Evolutionary conservation across 2,888 invertebrate genomes (phyloP), one percentile per base, ranked within the genome.

Genomic region (Drosophila mercatorum): DNA sequence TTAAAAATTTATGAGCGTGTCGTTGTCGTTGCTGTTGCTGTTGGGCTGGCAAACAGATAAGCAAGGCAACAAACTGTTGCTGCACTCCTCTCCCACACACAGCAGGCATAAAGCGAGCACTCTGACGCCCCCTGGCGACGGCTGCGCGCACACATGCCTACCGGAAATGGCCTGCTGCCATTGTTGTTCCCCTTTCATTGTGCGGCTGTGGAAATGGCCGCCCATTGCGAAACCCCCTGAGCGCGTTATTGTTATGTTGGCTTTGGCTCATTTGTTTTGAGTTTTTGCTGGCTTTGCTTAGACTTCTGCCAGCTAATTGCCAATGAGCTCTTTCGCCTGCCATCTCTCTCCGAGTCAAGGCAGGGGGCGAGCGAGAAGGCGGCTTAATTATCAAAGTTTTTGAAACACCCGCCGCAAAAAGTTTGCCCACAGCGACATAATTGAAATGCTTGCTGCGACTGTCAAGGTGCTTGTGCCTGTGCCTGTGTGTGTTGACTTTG

Each of bases 1-100:
- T 86, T 83, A 83, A 80, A 78, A 83, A 87, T 87, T 80, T 87
- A 86, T 87, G 80, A 85, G 75, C 80, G 78, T 73, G 78, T 75
- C 81, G 77, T 43, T 53, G 78, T 73, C 80, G 77, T 43, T 53
- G 49, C 34, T 7, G 51, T 52, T 52, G 51, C 31, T 31, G 68
- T 75, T 78, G 76, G 74, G 65, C 78, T 82, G 74, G 72, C 76
- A 83, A 83, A 83, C 68, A 78, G 71, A 52, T 72, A 78, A 78
- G 80, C 80, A 75, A 72, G 69, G 65, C 71, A 80, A 78, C 84
- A 76, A 85, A 81, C 87, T 87, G 87, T 85, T 85, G 85, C 84
- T 84, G 77, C 65, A 69, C 49, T 14, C 7, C 26, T 3, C 28
- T 12, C 28, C 2, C 8, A 7, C 47, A 36, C 22, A 12, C 31